Evolutionary conservation across 2,113 vertebrate species (phyloP).

Genomic region (Scatophagus argus): DNA sequence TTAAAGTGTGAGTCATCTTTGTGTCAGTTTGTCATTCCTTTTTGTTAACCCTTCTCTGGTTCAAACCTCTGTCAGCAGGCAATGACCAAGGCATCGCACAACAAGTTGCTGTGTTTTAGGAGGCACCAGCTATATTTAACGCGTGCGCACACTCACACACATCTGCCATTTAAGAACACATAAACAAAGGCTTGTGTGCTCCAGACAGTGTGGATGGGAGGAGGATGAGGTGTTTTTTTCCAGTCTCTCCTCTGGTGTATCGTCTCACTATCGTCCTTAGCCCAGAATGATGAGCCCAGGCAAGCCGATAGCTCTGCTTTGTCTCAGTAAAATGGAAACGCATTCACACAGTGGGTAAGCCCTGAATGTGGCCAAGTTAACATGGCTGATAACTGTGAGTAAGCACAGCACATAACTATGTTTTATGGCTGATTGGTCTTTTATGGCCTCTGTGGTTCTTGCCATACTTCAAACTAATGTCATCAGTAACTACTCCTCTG

Average conservation of each 20-base stretch:
- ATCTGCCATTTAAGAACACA: slow-evolving; percentile 38
- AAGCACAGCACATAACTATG: slow-evolving; percentile 43
- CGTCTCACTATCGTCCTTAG: slow-evolving; percentile 41
- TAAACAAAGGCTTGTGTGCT: slow-evolving; percentile 42
- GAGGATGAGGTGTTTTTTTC: slow-evolving; percentile 65
- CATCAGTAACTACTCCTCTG: slow-evolving; percentile 62
- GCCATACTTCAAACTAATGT: slow-evolving; percentile 70
- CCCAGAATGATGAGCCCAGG: slow-evolving; percentile 40
- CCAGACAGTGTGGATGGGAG: slow-evolving; percentile 34
- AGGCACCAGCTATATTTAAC: slow-evolving; percentile 19
- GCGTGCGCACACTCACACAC: background rate
- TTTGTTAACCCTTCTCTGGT: background rate
- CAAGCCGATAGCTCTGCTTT: slow-evolving; percentile 51
- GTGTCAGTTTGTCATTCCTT: background rate
- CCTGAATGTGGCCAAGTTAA: slow-evolving; percentile 43
- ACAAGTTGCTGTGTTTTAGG: slow-evolving; percentile 30
- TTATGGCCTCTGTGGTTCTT: slow-evolving; percentile 58
- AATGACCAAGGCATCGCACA: background rate
- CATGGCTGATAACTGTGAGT: slow-evolving; percentile 49
- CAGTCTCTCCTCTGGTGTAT: slow-evolving; percentile 50
- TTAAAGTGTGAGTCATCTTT: slow-evolving; percentile 11
- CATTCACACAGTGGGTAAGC: slow-evolving; percentile 24
- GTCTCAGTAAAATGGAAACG: slow-evolving; percentile 55
- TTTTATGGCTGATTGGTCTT: slow-evolving; percentile 62
- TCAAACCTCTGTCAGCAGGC: slow-evolving; percentile 16